A percentile compares a stretch with the other conserved stretches of the same genome.
phyloP scores from a whole-genome alignment of 2,888 invertebrate genomes.

The Heteropelma amictum region DNA sequence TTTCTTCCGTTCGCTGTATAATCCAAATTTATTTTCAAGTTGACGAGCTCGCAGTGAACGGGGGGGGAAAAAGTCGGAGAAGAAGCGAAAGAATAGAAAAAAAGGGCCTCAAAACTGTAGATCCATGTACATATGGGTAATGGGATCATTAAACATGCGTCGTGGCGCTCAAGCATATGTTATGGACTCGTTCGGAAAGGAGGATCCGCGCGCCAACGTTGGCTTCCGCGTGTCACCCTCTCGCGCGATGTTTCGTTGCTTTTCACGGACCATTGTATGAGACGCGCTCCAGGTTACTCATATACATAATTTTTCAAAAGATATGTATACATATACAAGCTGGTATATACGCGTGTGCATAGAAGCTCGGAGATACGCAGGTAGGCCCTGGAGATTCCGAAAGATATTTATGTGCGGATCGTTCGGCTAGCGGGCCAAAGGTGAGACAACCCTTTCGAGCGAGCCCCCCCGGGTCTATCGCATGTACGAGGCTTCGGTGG shows the following conservation, averaged over 20 bases:
- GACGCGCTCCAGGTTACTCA: conserved; percentile 25
- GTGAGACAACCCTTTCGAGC: conserved; percentile 57
- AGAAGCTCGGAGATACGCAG: conserved; percentile 65
- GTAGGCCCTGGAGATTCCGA: conserved; percentile 57
- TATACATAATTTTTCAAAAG: conserved; percentile 55
- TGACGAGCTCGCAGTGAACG: background rate
- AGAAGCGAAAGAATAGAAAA: conserved; percentile 41
- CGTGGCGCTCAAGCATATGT: conserved; percentile 67
- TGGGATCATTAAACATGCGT: conserved; percentile 71
- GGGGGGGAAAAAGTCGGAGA: conserved; percentile 30
- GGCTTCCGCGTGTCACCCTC: conserved; percentile 44
- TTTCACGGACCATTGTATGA: conserved; percentile 13
- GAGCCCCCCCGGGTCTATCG: conserved; percentile 29
- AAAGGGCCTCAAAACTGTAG: conserved; percentile 31
- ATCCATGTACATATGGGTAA: conserved; percentile 59
- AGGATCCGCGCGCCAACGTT: conserved; percentile 14
- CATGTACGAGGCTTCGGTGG: conserved; percentile 21
- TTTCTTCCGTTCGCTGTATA: background rate
- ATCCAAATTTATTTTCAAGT: background rate
- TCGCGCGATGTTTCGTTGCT: conserved; percentile 43
- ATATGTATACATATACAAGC: conserved; percentile 15
- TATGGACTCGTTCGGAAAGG: conserved; percentile 25
- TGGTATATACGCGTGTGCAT: background rate
- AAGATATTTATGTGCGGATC: conserved; percentile 70
- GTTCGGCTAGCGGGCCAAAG: conserved; percentile 31